Percentiles rank a stretch among this genome's conserved stretches.
These are phyloP conservation scores for Vandiemenella viatica DNA, from an alignment of 2,888 invertebrate genomes.

Conservation along the genomic window DNA sequence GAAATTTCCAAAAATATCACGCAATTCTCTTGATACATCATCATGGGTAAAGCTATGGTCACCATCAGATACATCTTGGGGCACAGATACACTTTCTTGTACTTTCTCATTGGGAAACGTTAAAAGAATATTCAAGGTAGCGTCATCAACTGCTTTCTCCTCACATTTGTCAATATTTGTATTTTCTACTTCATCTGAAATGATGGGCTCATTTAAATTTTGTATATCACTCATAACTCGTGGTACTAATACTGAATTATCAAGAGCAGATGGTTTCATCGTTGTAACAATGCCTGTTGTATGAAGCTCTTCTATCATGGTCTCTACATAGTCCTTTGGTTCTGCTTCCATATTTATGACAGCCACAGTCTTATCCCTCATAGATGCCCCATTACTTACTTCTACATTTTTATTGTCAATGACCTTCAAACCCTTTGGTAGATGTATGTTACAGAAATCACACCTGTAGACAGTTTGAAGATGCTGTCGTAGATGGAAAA, in stretches of 20 bases:
- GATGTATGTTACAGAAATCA: constrained; percentile 3
- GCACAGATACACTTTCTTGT: background rate
- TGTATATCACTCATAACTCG: no score
- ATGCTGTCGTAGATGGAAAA: constrained; percentile 6
- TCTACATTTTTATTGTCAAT: background rate
- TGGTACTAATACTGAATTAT: no score
- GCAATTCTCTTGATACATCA: background rate
- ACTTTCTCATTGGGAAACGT: background rate
- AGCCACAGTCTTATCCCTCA: background rate
- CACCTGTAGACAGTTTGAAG: constrained; percentile 2
- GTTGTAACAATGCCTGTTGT: background rate
- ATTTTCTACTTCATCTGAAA: background rate
- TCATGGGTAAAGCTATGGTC: background rate
- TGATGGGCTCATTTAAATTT: no score
- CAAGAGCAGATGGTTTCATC: background rate
- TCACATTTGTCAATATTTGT: background rate
- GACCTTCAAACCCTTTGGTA: background rate
- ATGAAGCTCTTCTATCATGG: background rate
- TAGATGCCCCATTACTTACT: background rate
- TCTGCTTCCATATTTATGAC: background rate
- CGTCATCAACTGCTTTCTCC: background rate
- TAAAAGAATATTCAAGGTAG: background rate
- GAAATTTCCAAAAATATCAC: background rate
- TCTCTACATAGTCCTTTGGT: background rate
- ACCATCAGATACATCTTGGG: background rate